Evolutionary conservation across 2,113 vertebrate species (phyloP).

Genomic region (Spea multiplicata): DNA sequence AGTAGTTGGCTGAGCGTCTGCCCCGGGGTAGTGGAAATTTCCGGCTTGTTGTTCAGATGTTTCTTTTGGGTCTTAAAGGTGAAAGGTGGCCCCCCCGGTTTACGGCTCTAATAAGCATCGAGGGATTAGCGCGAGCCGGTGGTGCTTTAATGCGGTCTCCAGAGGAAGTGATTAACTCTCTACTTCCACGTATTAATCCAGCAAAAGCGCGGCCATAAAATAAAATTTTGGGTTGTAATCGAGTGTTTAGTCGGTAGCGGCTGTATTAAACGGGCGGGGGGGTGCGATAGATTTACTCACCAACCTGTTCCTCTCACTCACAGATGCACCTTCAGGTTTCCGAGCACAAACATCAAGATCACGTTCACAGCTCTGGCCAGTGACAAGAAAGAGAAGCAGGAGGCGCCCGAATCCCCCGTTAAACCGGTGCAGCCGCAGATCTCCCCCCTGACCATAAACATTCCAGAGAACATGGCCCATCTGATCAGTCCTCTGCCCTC

Average conservation of each 20-base stretch:
- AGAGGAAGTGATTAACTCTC: constrained; percentile 19
- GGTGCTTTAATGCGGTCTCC: constrained; percentile 10
- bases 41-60: too few relatives aligned
- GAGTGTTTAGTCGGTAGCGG: too few relatives aligned
- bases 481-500: constrained; percentile 96
- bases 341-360: constrained; percentile 99
- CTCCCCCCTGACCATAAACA: constrained; percentile 96
- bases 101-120: background rate
- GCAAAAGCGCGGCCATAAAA: background rate
- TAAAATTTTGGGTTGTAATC: too few relatives aligned
- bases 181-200: constrained; percentile 6
- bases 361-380: constrained; percentile 92
- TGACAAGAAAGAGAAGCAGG: constrained; percentile 89
- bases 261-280: too few relatives aligned
- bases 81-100: background rate
- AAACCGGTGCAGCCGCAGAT: constrained; percentile 93
- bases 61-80: background rate
- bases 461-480: constrained; percentile 97
- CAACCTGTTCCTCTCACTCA: constrained; percentile 10
- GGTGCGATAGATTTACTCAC: background rate
- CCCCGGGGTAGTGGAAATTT: too few relatives aligned
- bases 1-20: too few relatives aligned
- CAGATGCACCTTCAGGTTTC: constrained; percentile 97
- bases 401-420: constrained; percentile 85
- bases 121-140: constrained; percentile 9